Conservation (phyloP, 2,797 vertebrate species). For the Acipenser ruthenus region DNA sequence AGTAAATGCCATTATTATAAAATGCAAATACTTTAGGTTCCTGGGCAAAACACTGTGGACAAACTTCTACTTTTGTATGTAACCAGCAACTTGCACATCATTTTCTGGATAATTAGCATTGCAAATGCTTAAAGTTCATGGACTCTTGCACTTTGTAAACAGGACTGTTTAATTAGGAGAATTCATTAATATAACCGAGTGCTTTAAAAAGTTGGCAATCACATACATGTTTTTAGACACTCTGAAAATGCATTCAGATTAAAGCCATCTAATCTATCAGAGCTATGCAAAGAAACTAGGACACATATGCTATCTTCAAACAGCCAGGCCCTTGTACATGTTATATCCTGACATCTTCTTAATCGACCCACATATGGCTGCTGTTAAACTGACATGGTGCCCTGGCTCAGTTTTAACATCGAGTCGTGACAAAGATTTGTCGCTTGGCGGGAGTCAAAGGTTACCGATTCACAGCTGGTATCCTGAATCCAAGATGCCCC, state of each 20-base stretch:
- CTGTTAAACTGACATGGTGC: slow-evolving; percentile 27
- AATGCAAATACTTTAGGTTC: not conserved
- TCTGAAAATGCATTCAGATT: slow-evolving; percentile 5
- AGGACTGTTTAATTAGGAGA: not conserved
- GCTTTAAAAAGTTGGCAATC: too few species aligned
- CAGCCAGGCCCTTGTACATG: not conserved
- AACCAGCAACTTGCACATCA: not conserved
- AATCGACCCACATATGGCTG: slow-evolving; percentile 59
- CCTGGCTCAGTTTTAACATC: not conserved
- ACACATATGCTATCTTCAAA: not conserved
- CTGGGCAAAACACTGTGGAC: not conserved
- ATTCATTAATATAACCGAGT: not conserved
- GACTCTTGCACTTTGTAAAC: not conserved
- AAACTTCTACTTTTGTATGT: not conserved
- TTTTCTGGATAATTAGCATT: slow-evolving; percentile 3
- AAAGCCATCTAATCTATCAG: slow-evolving; percentile 13
- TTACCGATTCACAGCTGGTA: too few species aligned
- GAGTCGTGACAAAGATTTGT: too few species aligned
- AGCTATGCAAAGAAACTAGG: not conserved
- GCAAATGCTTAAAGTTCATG: not conserved
- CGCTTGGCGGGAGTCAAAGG: too few species aligned
- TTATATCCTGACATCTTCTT: slow-evolving; percentile 55
- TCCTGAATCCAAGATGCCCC: too few species aligned
- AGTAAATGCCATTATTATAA: not conserved
- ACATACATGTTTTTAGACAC: slow-evolving; percentile 31